Percentiles rank a stretch among this genome's conserved stretches.
Evolutionary conservation across 2,888 invertebrate genomes (phyloP).

Genomic region (Phalera bucephala): DNA sequence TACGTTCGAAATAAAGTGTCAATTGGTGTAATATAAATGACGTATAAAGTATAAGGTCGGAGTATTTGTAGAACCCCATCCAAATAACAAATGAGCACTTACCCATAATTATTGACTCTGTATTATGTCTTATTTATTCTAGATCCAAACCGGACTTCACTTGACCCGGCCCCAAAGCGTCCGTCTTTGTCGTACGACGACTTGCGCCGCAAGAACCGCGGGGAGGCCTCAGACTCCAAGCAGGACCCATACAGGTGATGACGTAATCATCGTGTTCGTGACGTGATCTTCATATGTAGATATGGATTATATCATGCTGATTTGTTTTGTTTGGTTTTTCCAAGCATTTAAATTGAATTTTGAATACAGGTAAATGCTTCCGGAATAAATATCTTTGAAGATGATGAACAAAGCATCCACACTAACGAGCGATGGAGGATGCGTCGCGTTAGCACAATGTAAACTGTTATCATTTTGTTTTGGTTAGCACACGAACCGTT

Average conservation of each 20-base stretch:
- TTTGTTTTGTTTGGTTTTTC: no score
- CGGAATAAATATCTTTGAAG: slow-evolving; percentile 23
- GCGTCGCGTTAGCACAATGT: slow-evolving; percentile 23
- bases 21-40: no score
- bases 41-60: no score
- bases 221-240: slow-evolving; percentile 77
- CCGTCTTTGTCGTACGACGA: slow-evolving; percentile 87
- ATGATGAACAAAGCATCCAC: slow-evolving; percentile 14
- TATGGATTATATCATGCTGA: no score
- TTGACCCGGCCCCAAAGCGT: slow-evolving; percentile 22
- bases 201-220: slow-evolving; percentile 86
- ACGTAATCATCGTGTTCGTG: no score
- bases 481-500: no score
- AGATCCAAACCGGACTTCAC: not conserved
- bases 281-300: no score
- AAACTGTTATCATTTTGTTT: slow-evolving; percentile 15
- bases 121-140: not conserved
- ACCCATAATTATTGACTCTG: no score
- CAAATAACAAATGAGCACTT: no score
- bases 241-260: slow-evolving; percentile 75
- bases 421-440: slow-evolving; percentile 16
- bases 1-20: no score
- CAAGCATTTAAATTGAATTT: no score
- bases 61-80: no score
- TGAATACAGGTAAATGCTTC: slow-evolving; percentile 30